Base-by-base conservation (phyloP, 2,888 invertebrate species). In the Biston stratarius region DNA sequence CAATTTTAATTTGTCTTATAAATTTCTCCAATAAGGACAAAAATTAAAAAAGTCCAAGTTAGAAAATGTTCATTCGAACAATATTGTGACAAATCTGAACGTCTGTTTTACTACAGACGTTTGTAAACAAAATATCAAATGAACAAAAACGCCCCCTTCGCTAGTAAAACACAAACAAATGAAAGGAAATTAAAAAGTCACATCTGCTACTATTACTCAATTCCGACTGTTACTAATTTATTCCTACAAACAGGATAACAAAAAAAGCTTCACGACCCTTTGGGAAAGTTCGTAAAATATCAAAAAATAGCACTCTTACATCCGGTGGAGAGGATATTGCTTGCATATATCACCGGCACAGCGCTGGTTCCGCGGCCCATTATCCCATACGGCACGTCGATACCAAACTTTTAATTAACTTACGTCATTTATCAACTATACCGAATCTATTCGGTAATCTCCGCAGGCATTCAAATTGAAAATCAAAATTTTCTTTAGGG, bases 401-500 rank as follows among this genome's bases (percentile, higher is more conserved):
- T 76, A 56, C 51, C 71, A 70, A 60, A 75, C 74, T 83, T 80
- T 84, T 86, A 87, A 90, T 89, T 86, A 89, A 86, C 81, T 68
- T 73, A 77, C 78, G 80, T 86, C 87, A 91, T 91, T 89, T 85
- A 91, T 90, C 87, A 89, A 83, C 78, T 73, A 78, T 82, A 83
- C 87, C 84, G 85, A 82, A 83, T 53, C 53, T 53, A 59, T 89
- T 87, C 85, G 80, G 84, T 84, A 89, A 90, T 89, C 87, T 83
- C 82, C 76, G 84, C 77, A 77, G 81, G 79, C 80, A 88, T 88
- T 89, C 81, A 85, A 86, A 89, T 89, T 90, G 89, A 91, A 92
- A 91, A 91, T 91, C 89, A 89, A 90, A 92, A 90, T 88, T 89
- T 89, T 87, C 87, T 87, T 85, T 87, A 59, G 77, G 80, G 81